Percentiles rank a stretch among this genome's conserved stretches.
phyloP scores from a whole-genome alignment of 2,113 vertebrate species.

The Lampris incognitus region DNA sequence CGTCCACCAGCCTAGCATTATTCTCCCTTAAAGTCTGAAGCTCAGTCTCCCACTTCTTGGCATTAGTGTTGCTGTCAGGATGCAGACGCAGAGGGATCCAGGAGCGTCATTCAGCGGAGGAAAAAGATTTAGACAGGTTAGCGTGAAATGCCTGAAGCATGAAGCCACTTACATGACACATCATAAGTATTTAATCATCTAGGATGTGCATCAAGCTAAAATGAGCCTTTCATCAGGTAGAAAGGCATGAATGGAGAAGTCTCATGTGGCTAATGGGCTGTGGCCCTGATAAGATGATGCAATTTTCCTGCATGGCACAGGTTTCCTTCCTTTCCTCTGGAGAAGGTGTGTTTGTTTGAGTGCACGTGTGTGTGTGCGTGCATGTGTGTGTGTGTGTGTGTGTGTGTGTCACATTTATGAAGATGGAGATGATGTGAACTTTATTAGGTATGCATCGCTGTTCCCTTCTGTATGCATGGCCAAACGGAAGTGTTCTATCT shows the following conservation, averaged over 20 bases:
- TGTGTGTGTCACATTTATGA: constrained; percentile 33
- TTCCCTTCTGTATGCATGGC: constrained; percentile 53
- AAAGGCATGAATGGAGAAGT: background rate
- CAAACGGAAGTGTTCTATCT: constrained; percentile 25
- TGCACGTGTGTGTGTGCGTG: background rate
- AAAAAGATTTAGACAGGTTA: constrained; percentile 21
- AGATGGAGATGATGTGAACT: constrained; percentile 32
- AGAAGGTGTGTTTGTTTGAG: background rate
- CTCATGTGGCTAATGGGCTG: background rate
- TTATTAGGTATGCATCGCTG: constrained; percentile 60
- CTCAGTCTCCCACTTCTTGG: constrained; percentile 96
- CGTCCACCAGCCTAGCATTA: constrained; percentile 87
- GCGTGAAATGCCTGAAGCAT: constrained; percentile 27
- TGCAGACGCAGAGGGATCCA: constrained; percentile 6
- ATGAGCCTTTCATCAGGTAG: background rate
- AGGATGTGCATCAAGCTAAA: constrained; percentile 9
- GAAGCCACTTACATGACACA: constrained; percentile 30
- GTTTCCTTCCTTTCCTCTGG: background rate
- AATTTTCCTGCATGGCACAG: background rate
- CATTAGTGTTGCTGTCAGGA: constrained; percentile 85
- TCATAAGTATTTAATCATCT: constrained; percentile 41
- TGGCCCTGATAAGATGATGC: background rate
- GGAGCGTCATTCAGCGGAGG: constrained; percentile 39
- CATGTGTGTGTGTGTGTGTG: constrained; percentile 1
- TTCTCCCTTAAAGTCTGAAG: constrained; percentile 93